phyloP scores from a whole-genome alignment of 2,797 vertebrate species.

The Echiichthys vipera region DNA sequence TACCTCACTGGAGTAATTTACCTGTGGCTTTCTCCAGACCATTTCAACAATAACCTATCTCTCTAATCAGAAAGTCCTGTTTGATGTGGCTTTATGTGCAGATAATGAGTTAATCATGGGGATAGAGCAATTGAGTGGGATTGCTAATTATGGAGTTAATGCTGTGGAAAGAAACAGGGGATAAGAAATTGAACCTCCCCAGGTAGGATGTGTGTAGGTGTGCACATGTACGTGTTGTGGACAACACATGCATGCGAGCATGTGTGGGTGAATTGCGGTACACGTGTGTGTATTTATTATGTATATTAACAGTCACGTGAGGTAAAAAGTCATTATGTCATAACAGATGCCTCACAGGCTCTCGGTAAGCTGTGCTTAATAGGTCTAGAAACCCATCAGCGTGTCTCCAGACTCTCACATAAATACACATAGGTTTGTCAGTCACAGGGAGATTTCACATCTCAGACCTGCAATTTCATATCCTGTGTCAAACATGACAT shows the following conservation, averaged over 20 bases:
- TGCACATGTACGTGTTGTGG: conserved; percentile 19
- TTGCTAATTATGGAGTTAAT: conserved; percentile 73
- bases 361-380: conserved; percentile 54
- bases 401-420: conserved; percentile 53
- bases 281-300: conserved; percentile 29
- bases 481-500: conserved; percentile 10
- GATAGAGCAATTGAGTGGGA: conserved; percentile 53
- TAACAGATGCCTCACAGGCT: conserved; percentile 59
- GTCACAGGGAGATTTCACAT: conserved; percentile 34
- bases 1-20: conserved; percentile 7
- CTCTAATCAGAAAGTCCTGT: conserved; percentile 45
- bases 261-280: background rate
- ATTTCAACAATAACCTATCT: conserved; percentile 34
- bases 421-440: conserved; percentile 24
- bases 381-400: conserved; percentile 67
- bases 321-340: conserved; percentile 52
- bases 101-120: conserved; percentile 72
- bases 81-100: conserved; percentile 47
- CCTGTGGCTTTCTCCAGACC: conserved; percentile 33
- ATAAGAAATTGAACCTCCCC: conserved; percentile 46
- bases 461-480: conserved; percentile 27
- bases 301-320: conserved; percentile 43
- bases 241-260: background rate
- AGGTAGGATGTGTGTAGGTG: conserved; percentile 46
- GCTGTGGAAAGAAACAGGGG: conserved; percentile 57